Base-by-base conservation (phyloP, 1,140 invertebrate species). In the Campodea augens region DNA sequence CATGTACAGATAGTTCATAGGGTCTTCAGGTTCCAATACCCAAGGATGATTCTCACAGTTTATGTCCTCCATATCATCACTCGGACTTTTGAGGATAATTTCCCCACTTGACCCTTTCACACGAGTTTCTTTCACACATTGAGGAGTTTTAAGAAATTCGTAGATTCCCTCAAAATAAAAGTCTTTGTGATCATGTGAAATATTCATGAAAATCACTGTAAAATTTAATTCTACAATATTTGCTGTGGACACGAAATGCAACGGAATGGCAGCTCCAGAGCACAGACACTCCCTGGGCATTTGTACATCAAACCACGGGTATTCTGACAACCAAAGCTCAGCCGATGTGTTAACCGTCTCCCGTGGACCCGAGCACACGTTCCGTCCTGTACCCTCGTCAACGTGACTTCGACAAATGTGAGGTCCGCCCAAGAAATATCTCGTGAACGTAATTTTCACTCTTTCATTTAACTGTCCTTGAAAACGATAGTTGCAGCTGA, bases 121-220 rank as follows among this genome's bases (percentile, higher is more conserved):
- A 22, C 23, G 18, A 39, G 39, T 5, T 24, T 22, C 21, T 40
- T 43, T 1, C 29, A 20, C n/a, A 48, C 56, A 49, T 20, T 52
- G 10, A 36, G 50, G 21, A 45, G 53, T 39, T 49, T 53, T 2
- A 38, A 45, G 43, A 25, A 81, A 82, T 60, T 81, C 74, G 54
- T 78, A 84, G 51, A 74, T 72, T 0, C 77, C 81, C 55, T 85
- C 81, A 60, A 87, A 87, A 51, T 71, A 73, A 59, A 81, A 85
- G 59, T 82, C 75, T 29, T 72, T 70, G 52, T 79, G 82, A 62
- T 86, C 81, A 58, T 87, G 78, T 7, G 74, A 78, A 22, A 81
- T 77, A 58, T 79, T 80, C 82, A 87, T 86, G 52, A 75, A 69
- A 1, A 71, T 76, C 2, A 85, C 71, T 0, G 69, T 70, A 57